phyloP scores from a whole-genome alignment of 2,888 invertebrate species.

The Tachina lurida region DNA sequence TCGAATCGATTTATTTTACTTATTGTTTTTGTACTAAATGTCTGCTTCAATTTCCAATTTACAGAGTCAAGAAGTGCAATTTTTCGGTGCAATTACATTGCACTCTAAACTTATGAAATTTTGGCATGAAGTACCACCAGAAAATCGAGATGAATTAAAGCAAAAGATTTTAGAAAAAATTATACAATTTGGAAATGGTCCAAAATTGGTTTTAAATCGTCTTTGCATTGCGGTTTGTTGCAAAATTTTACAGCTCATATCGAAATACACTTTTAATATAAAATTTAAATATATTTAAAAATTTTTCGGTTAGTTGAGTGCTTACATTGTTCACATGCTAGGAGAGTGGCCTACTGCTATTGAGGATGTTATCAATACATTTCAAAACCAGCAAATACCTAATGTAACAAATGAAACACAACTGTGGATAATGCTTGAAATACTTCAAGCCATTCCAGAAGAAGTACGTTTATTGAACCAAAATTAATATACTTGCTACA shows the following conservation, averaged over 20 bases:
- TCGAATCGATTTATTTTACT: constrained; percentile 29
- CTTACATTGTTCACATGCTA: constrained; percentile 89
- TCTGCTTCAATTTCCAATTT: neutral
- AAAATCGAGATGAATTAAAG: constrained; percentile 90
- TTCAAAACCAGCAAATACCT: constrained; percentile 85
- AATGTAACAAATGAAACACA: constrained; percentile 86
- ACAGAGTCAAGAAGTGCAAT: constrained; percentile 94
- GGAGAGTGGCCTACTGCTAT: constrained; percentile 86
- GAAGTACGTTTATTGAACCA: constrained; percentile 85
- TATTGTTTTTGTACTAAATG: neutral
- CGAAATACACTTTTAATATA: neutral
- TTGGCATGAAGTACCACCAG: constrained; percentile 93
- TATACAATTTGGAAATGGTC: constrained; percentile 90
- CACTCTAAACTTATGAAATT: constrained; percentile 94
- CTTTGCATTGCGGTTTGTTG: constrained; percentile 91
- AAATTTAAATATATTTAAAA: constrained; percentile 3
- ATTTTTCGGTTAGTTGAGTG: constrained; percentile 87
- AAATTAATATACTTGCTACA: neutral
- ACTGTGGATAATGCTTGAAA: constrained; percentile 89
- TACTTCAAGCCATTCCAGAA: constrained; percentile 93
- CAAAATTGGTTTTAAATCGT: constrained; percentile 92
- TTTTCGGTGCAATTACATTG: constrained; percentile 95
- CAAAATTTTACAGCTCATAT: neutral
- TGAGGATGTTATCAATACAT: constrained; percentile 88
- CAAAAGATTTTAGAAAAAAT: constrained; percentile 91